Conservation (phyloP, 2,113 vertebrate genomes). For the Dicerorhinus sumatrensis region DNA sequence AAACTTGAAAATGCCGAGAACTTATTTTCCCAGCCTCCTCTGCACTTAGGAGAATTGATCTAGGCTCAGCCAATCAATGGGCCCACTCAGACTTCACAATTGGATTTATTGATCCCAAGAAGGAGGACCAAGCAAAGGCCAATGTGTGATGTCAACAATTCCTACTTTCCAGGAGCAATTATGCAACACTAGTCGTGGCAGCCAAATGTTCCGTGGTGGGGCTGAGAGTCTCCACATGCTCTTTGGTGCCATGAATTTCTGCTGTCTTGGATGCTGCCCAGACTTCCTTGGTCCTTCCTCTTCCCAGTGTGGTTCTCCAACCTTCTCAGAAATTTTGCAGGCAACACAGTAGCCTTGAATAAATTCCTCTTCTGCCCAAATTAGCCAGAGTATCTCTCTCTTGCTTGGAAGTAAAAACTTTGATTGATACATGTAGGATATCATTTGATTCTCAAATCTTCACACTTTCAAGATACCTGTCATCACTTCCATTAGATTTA, state of each 20-base stretch:
- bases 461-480: neutral
- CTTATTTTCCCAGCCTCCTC: neutral
- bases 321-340: neutral
- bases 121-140: neutral
- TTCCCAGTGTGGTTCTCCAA: neutral
- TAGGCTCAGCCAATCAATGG: neutral
- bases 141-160: neutral
- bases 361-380: neutral
- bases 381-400: neutral
- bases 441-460: conserved; percentile 50
- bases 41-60: neutral
- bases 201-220: too few species aligned
- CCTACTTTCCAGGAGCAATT: neutral
- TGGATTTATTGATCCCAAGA: neutral
- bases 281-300: neutral
- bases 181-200: neutral
- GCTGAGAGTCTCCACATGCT: neutral
- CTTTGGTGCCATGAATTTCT: neutral
- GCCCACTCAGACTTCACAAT: neutral
- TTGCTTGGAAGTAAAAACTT: conserved; percentile 2
- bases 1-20: neutral
- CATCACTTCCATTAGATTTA: neutral
- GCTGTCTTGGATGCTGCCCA: neutral
- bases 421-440: neutral
- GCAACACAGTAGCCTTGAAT: neutral